Conservation (phyloP, 2,888 invertebrate species). For the Tenthredo mesomela region DNA sequence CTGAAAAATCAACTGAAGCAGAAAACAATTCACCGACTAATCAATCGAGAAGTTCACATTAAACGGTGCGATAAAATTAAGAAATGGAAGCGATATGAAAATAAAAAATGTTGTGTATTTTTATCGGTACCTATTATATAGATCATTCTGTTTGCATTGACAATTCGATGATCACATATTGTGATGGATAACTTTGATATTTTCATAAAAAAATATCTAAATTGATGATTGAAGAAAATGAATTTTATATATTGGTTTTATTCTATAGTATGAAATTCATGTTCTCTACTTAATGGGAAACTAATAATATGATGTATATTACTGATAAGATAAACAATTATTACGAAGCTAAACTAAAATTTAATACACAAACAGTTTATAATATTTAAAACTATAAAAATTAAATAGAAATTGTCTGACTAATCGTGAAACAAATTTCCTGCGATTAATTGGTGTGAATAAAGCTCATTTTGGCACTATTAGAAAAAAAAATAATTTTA, state of each 20-base stretch:
- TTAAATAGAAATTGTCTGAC: neutral
- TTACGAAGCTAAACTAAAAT: neutral
- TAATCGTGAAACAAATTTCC: neutral
- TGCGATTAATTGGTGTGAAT: neutral
- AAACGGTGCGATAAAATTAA: neutral
- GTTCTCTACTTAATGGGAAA: neutral
- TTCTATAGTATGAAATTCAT: neutral
- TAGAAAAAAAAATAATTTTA: neutral
- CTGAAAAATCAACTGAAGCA: slow-evolving; percentile 11
- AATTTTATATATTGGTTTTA: neutral
- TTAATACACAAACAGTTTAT: neutral
- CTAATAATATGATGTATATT: neutral
- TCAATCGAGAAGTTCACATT: slow-evolving; percentile 45
- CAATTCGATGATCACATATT: neutral
- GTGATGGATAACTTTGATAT: neutral
- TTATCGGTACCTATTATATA: neutral
- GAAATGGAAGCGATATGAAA: neutral
- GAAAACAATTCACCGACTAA: slow-evolving; percentile 17
- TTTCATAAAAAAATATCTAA: slow-evolving; percentile 5
- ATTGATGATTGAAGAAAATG: neutral
- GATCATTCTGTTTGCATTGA: neutral
- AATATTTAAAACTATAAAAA: neutral
- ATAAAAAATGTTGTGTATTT: neutral
- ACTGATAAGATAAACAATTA: neutral
- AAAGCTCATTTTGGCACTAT: neutral